Conservation (phyloP, 2,113 vertebrate genomes). For the Malurus alboscapulatus region DNA sequence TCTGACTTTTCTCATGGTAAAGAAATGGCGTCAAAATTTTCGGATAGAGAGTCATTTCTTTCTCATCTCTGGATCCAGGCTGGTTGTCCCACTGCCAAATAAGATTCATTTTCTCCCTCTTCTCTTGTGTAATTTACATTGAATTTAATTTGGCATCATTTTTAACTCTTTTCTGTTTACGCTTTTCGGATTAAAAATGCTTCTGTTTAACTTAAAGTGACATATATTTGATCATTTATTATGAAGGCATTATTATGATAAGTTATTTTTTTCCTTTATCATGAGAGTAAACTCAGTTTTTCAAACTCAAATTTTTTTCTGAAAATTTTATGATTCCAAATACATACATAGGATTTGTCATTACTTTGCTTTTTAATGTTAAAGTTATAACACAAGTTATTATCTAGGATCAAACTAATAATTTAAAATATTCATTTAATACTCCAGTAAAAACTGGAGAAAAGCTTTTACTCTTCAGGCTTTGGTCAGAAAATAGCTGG, state of each 20-base stretch:
- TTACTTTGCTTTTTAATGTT: background rate
- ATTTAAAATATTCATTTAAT: background rate
- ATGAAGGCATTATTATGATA: background rate
- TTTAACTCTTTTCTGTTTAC: background rate
- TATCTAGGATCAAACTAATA: background rate
- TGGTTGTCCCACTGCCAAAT: background rate
- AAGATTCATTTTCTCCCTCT: background rate
- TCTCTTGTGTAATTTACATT: background rate
- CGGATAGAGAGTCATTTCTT: background rate
- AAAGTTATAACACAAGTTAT: background rate
- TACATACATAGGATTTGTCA: background rate
- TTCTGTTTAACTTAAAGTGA: background rate
- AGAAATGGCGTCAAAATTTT: background rate
- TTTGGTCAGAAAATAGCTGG: background rate
- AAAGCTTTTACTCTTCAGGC: background rate
- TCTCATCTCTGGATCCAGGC: background rate
- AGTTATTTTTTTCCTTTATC: background rate
- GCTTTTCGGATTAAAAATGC: background rate
- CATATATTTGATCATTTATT: background rate
- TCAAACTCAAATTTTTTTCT: background rate
- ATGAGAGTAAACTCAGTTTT: background rate
- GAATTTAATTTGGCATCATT: background rate
- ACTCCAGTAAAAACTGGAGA: background rate
- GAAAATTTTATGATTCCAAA: background rate
- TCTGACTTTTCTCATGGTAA: background rate